Evolutionary conservation across 2,888 invertebrate species (phyloP).

Genomic region (Chorisops tibialis): DNA sequence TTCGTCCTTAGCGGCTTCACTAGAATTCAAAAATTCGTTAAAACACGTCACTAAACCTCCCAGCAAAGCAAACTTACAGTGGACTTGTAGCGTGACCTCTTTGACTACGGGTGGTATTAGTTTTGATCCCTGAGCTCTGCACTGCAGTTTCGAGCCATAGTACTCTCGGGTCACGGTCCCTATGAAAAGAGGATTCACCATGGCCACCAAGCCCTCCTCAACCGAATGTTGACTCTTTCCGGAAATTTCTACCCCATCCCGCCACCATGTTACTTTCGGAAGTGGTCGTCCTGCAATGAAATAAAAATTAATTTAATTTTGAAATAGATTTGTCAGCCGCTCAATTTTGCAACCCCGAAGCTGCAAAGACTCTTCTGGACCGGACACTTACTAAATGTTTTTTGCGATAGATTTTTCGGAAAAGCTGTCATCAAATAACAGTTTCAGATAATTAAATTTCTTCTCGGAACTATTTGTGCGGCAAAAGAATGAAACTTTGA

Average conservation of each 20-base stretch:
- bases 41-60: no score
- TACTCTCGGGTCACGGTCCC: constrained; percentile 68
- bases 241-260: constrained; percentile 70
- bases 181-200: constrained; percentile 74
- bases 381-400: neutral
- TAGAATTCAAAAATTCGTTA: constrained; percentile 51
- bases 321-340: neutral
- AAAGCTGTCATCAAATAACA: constrained; percentile 8
- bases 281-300: constrained; percentile 71
- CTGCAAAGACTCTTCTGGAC: neutral
- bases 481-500: no score
- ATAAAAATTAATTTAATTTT: neutral
- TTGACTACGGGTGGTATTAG: constrained; percentile 65
- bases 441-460: constrained; percentile 23
- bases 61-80: constrained; percentile 53
- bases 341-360: neutral
- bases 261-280: constrained; percentile 82
- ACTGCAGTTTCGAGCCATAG: constrained; percentile 71
- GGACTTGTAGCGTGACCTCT: constrained; percentile 74
- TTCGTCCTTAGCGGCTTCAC: constrained; percentile 77
- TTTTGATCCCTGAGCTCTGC: constrained; percentile 72
- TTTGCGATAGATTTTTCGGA: neutral
- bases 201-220: constrained; percentile 59
- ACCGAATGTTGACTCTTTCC: constrained; percentile 64
- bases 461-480: no score